Evolutionary conservation across 2,113 vertebrate genomes (phyloP).

Genomic region (Ameiurus melas): DNA sequence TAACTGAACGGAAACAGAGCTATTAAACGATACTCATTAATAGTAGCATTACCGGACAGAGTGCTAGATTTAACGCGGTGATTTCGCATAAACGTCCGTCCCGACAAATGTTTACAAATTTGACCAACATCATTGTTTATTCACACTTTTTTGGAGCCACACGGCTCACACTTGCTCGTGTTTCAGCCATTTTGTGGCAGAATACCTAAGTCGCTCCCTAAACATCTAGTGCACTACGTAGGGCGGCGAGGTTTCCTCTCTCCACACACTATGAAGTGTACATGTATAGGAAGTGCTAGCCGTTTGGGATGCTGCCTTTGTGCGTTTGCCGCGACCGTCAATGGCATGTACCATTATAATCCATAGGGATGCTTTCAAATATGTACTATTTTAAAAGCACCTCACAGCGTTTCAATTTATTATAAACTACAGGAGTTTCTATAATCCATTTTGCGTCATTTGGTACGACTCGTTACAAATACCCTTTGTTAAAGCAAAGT

Average conservation of each 20-base stretch:
- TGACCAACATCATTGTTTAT: constrained; percentile 22
- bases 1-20: background rate
- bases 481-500: background rate
- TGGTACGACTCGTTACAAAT: background rate
- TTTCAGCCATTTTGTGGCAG: constrained; percentile 26
- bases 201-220: background rate
- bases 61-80: background rate
- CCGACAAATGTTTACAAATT: background rate
- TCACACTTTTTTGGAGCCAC: constrained; percentile 13
- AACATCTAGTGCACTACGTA: background rate
- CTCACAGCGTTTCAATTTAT: background rate
- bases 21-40: background rate
- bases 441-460: background rate
- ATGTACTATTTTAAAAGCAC: background rate
- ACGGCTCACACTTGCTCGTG: background rate
- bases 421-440: too few species aligned
- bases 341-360: background rate
- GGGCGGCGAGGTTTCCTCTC: accelerated
- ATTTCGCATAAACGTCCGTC: background rate
- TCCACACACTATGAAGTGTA: background rate
- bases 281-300: background rate
- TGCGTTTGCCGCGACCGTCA: constrained; percentile 3
- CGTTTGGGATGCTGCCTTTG: background rate
- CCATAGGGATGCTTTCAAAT: background rate
- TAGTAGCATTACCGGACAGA: constrained; percentile 23